phyloP scores from a whole-genome alignment of 2,888 invertebrate genomes.

The Cantharis nigra region DNA sequence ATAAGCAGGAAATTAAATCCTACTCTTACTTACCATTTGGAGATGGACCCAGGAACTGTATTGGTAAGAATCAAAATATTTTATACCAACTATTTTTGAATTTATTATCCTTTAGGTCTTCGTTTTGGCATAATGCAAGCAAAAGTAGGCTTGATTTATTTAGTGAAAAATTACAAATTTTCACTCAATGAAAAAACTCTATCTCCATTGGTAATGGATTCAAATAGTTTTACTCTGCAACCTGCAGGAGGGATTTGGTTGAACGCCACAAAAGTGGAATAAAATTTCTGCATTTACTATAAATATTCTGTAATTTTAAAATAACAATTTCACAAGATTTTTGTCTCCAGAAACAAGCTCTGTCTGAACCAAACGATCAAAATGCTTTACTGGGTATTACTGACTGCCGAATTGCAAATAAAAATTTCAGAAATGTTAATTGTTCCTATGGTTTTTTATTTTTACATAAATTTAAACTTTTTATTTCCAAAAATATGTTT shows the following conservation, averaged over 20 bases:
- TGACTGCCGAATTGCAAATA: no score
- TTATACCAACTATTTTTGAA: neutral
- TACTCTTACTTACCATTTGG: neutral
- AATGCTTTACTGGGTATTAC: no score
- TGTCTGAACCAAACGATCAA: no score
- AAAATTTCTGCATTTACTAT: no score
- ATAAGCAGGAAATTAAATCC: neutral
- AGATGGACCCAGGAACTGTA: neutral
- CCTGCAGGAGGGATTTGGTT: slow-evolving; percentile 12
- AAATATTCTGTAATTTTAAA: no score
- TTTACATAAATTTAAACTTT: no score
- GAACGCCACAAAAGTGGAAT: slow-evolving; percentile 11
- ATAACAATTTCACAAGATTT: no score
- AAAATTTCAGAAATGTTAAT: no score
- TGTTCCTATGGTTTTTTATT: no score
- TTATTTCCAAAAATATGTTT: no score
- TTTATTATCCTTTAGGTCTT: slow-evolving; percentile 36
- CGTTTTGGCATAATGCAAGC: slow-evolving; percentile 47
- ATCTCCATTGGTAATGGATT: slow-evolving; percentile 17
- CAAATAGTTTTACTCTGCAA: slow-evolving; percentile 5
- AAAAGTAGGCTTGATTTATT: slow-evolving; percentile 41
- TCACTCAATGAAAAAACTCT: slow-evolving; percentile 27
- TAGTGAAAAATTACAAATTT: slow-evolving; percentile 35
- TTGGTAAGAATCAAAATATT: neutral
- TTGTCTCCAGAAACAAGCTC: no score